Conservation (phyloP, 2,888 invertebrate species). For the Apamea monoglypha region DNA sequence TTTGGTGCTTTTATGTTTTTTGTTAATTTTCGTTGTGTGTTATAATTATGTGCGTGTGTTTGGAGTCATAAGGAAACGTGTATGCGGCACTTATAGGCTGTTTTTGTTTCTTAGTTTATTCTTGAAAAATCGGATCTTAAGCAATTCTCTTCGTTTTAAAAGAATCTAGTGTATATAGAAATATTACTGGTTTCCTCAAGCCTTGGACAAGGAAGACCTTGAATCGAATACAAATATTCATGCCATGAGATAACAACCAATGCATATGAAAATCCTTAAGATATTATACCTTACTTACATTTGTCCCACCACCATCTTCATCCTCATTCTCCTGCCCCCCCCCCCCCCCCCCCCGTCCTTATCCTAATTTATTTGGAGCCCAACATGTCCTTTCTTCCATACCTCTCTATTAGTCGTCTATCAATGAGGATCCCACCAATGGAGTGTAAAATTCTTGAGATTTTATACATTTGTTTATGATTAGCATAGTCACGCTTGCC, state of each 20-base stretch:
- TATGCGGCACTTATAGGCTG: not conserved
- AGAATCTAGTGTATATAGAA: not conserved
- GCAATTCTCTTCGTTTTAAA: not conserved
- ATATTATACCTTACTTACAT: not conserved
- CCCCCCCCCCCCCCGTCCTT: not conserved
- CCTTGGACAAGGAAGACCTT: not conserved
- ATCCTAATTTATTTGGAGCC: not conserved
- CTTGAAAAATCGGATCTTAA: not conserved
- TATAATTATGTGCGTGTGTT: slow-evolving; percentile 52
- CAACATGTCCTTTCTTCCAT: not conserved
- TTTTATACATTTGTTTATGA: not conserved
- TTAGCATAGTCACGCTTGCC: not conserved
- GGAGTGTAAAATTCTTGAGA: not conserved
- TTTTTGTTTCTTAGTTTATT: slow-evolving; percentile 16
- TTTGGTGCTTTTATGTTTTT: slow-evolving; percentile 61
- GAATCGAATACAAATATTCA: not conserved
- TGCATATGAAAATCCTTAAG: not conserved
- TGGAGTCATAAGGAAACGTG: slow-evolving; percentile 22
- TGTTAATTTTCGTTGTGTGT: slow-evolving; percentile 52
- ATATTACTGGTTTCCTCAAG: not conserved
- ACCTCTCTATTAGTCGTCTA: not conserved
- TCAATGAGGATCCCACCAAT: not conserved
- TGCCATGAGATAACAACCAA: not conserved
- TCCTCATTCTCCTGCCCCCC: not conserved
- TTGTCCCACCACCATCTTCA: not conserved